Conservation (phyloP, 2,797 vertebrate genomes). For the Mormyrops attenuatus region DNA sequence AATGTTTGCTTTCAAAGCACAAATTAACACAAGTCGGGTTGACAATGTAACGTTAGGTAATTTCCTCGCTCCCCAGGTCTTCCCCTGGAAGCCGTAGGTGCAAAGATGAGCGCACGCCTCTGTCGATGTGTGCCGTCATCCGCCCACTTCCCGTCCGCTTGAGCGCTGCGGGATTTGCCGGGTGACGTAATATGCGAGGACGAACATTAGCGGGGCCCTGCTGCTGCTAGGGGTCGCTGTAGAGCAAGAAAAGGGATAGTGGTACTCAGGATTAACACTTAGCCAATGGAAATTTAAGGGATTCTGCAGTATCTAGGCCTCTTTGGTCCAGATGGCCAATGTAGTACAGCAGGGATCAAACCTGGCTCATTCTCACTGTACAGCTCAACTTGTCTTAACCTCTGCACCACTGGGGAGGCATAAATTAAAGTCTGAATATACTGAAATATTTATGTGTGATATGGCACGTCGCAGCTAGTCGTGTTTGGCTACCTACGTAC, state of each 20-base stretch:
- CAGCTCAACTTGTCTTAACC: not conserved
- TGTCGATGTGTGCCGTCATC: not conserved
- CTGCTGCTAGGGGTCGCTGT: not conserved
- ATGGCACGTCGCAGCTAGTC: not conserved
- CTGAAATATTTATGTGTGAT: not conserved
- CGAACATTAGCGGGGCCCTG: not conserved
- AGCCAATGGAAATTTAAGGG: not conserved
- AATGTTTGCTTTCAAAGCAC: constrained; percentile 3
- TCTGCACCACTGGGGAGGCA: not conserved
- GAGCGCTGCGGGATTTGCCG: not conserved
- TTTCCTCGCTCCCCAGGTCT: not conserved
- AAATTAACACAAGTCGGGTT: not conserved
- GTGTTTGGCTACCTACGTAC: not conserved
- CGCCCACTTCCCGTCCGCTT: not conserved
- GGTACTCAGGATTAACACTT: not conserved
- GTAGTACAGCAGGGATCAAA: not conserved
- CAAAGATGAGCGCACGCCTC: not conserved
- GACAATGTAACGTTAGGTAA: not conserved
- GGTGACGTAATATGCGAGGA: not conserved
- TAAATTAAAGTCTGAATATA: not conserved
- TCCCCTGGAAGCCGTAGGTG: not conserved
- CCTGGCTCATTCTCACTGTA: not conserved
- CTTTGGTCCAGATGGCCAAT: not conserved
- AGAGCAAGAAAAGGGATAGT: not conserved
- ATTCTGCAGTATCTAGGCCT: not conserved